Evolutionary conservation across 2,113 vertebrate species (phyloP).

Genomic region (Anhinga rufa): DNA sequence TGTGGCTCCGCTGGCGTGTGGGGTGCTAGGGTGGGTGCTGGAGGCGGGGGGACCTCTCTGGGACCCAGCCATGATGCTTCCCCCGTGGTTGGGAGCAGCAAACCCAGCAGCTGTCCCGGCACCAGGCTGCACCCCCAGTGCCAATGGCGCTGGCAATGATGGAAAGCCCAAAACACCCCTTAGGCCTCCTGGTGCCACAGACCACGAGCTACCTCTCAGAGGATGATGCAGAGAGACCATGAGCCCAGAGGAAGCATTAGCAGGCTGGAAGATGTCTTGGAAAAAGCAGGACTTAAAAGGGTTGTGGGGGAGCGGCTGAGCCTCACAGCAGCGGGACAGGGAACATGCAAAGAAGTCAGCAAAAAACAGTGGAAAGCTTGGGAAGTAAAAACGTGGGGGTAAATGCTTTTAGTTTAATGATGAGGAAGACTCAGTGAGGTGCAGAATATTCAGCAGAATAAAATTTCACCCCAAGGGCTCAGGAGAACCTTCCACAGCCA

Average conservation of each 20-base stretch:
- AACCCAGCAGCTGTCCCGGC: background rate
- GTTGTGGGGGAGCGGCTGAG: background rate
- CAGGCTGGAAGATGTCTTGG: background rate
- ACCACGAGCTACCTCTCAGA: accelerated
- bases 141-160: accelerated
- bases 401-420: background rate
- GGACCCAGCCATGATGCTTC: background rate
- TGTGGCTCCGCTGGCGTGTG: accelerated
- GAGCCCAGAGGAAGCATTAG: background rate
- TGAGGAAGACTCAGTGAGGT: background rate
- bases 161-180: background rate
- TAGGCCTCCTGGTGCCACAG: accelerated
- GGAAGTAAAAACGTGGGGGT: background rate
- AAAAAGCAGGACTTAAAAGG: background rate
- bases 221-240: background rate
- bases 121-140: background rate
- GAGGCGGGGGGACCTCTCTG: background rate
- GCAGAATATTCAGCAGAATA: background rate
- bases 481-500: background rate
- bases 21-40: background rate
- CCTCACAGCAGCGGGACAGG: background rate
- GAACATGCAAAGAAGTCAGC: accelerated
- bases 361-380: background rate
- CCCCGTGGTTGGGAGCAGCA: accelerated
- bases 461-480: background rate